Evolutionary conservation across 2,888 invertebrate species (phyloP).

Genomic region (Cloeon dipterum): DNA sequence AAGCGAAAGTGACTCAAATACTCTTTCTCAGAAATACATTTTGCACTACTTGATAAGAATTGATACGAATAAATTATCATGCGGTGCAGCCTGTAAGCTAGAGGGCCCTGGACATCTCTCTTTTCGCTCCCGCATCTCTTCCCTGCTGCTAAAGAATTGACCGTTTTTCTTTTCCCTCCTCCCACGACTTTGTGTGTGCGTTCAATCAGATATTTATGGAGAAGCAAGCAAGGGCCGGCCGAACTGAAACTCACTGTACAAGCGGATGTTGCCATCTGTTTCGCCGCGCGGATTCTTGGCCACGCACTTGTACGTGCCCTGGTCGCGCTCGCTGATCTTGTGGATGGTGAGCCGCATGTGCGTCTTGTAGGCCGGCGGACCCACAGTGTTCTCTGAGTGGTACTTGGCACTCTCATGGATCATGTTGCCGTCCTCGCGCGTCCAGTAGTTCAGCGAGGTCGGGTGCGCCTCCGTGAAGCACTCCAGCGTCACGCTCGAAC

Average conservation of each 20-base stretch:
- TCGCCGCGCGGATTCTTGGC: conserved; percentile 80
- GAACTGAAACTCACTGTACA: conserved; percentile 83
- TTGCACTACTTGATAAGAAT: too few relatives aligned
- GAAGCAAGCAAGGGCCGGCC: neutral
- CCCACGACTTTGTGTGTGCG: too few relatives aligned
- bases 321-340: conserved; percentile 50
- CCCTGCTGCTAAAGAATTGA: neutral
- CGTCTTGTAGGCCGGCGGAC: conserved; percentile 50
- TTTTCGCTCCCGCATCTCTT: neutral
- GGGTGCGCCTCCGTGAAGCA: conserved; percentile 83
- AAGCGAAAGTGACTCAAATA: too few relatives aligned
- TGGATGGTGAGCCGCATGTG: conserved; percentile 68
- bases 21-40: too few relatives aligned
- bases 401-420: conserved; percentile 69
- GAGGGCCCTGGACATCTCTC: conserved; percentile 1
- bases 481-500: conserved; percentile 63
- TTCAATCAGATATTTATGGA: neutral
- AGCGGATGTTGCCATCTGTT: conserved; percentile 68
- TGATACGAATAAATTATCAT: too few relatives aligned
- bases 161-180: neutral
- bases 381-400: conserved; percentile 18
- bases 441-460: conserved; percentile 78
- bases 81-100: neutral
- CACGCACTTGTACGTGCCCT: conserved; percentile 68
- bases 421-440: conserved; percentile 68